Percentiles rank a stretch among this genome's conserved stretches.
Conservation (phyloP, 2,113 vertebrate species). For the Siniperca knerii region DNA sequence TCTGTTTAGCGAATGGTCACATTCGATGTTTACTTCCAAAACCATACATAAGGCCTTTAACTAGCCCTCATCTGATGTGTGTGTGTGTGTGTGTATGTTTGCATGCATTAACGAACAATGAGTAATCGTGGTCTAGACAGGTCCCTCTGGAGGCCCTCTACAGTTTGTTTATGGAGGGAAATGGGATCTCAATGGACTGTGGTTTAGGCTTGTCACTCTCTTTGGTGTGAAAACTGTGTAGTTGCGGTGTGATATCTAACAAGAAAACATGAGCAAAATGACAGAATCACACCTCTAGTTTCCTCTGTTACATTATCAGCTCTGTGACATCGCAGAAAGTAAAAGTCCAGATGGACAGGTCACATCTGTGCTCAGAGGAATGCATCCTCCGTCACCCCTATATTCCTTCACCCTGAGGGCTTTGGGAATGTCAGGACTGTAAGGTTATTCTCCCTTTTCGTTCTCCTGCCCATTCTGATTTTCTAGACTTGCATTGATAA, state of each 20-base stretch:
- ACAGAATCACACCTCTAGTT: conserved; percentile 48
- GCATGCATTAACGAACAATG: conserved; percentile 29
- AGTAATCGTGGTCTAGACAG: conserved; percentile 40
- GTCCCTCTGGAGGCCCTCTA: conserved; percentile 28
- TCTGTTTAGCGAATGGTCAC: not conserved
- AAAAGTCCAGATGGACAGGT: conserved; percentile 62
- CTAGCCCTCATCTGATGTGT: conserved; percentile 1
- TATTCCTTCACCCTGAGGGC: conserved; percentile 27
- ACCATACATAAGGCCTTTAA: not conserved
- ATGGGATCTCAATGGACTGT: conserved; percentile 52
- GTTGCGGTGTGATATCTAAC: conserved; percentile 47
- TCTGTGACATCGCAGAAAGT: conserved; percentile 49
- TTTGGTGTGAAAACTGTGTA: conserved; percentile 44
- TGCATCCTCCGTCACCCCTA: conserved; percentile 15
- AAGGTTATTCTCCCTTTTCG: not conserved
- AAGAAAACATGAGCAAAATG: conserved; percentile 34
- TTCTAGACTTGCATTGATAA: conserved; percentile 15
- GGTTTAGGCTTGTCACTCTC: conserved; percentile 39
- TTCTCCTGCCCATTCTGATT: not conserved
- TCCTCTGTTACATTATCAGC: conserved; percentile 31
- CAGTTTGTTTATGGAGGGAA: conserved; percentile 72
- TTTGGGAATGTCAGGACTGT: conserved; percentile 46
- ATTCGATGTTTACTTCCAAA: not conserved
- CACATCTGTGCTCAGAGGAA: conserved; percentile 64
- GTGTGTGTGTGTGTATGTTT: conserved; percentile 23